phyloP scores from a whole-genome alignment of 2,113 vertebrate species.

The Psittacula cyanocephala region DNA sequence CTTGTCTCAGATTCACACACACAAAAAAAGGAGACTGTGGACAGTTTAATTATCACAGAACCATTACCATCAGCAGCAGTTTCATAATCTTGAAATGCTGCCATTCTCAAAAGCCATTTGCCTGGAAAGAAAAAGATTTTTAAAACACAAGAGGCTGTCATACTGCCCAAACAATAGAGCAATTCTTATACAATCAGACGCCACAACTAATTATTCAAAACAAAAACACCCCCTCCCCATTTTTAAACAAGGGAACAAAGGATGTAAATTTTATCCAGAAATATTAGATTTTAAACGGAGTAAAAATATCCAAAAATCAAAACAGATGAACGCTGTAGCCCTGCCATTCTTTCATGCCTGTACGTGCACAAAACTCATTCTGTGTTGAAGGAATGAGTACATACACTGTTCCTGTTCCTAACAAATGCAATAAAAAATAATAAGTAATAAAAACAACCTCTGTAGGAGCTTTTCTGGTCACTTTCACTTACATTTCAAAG shows the following conservation, averaged over 20 bases:
- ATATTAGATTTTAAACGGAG: conserved; percentile 52
- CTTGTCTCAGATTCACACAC: conserved; percentile 47
- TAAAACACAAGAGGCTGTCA: conserved; percentile 30
- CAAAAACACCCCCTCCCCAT: background rate
- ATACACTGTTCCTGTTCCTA: background rate
- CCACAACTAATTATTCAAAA: conserved; percentile 59
- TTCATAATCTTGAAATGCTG: conserved; percentile 39
- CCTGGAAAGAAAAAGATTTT: background rate
- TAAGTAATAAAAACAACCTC: conserved; percentile 35
- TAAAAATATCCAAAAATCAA: conserved; percentile 55
- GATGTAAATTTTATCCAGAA: conserved; percentile 50
- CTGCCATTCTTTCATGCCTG: background rate
- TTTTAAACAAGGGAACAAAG: conserved; percentile 60
- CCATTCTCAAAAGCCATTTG: conserved; percentile 50
- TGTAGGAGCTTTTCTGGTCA: conserved; percentile 8
- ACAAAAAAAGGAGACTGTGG: conserved; percentile 28
- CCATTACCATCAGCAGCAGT: conserved; percentile 40
- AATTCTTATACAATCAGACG: conserved; percentile 62
- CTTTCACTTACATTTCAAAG: conserved; percentile 32
- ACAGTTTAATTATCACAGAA: conserved; percentile 64
- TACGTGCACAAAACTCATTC: background rate
- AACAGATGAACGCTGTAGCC: background rate
- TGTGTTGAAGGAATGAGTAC: conserved; percentile 21
- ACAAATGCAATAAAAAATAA: conserved; percentile 38
- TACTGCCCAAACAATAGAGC: conserved; percentile 50